These are phyloP conservation scores for Phylloscopus trochiloides DNA, from an alignment of 2,113 vertebrate genomes.

Conservation along the genomic window DNA sequence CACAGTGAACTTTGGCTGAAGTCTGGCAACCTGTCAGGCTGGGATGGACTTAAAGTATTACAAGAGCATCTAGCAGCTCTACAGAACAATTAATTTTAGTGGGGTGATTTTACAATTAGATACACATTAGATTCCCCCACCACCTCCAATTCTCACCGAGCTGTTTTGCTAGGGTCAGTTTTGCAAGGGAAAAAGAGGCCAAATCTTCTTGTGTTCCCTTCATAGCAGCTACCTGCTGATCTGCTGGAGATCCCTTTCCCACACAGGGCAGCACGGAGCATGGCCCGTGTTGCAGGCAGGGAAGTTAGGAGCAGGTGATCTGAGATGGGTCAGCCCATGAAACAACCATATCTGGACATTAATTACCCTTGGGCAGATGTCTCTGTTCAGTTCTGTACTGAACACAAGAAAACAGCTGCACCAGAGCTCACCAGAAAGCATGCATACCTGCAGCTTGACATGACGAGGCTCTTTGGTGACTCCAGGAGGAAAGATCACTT, in stretches of 20 bases:
- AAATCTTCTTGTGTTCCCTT: neutral
- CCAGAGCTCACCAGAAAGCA: neutral
- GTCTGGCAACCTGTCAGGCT: neutral
- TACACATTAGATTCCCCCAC: neutral
- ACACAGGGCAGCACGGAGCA: neutral
- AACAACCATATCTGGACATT: rapidly evolving
- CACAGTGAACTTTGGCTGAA: neutral
- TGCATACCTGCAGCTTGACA: conserved; percentile 73
- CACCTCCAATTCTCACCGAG: neutral
- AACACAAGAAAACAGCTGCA: neutral
- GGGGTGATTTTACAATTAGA: neutral
- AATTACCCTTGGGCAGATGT: neutral
- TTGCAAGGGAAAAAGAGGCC: neutral
- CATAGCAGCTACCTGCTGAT: neutral
- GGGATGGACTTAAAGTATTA: neutral
- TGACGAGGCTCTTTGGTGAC: conserved; percentile 75
- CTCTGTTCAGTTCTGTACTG: neutral
- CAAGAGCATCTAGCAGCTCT: neutral
- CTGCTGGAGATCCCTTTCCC: neutral
- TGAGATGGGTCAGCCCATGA: neutral
- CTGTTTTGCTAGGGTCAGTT: neutral
- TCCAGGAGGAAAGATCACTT: conserved; percentile 85
- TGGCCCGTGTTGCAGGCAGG: neutral
- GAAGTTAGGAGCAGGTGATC: neutral
- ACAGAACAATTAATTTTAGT: neutral